A percentile compares a stretch with the other conserved stretches of the same genome.
Evolutionary conservation across 2,888 invertebrate genomes (phyloP).

Genomic region (Tillus elongatus): DNA sequence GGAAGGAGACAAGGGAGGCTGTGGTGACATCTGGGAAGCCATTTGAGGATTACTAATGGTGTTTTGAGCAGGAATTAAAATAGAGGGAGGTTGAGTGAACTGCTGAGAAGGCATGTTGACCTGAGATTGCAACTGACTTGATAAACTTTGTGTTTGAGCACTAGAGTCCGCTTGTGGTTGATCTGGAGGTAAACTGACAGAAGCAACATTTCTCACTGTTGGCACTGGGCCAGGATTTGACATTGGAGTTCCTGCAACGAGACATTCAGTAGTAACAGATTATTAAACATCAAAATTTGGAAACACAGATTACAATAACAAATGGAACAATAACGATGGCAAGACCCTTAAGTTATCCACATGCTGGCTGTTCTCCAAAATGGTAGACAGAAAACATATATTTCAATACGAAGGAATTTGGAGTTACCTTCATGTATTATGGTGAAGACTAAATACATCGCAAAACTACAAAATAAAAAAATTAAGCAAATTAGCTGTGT

Average conservation of each 20-base stretch:
- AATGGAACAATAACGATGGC: too few relatives aligned
- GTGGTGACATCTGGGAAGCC: conserved; percentile 32
- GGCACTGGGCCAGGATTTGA: conserved; percentile 28
- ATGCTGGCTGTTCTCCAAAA: too few relatives aligned
- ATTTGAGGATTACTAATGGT: conserved; percentile 25
- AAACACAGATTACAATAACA: too few relatives aligned
- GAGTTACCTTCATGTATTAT: too few relatives aligned
- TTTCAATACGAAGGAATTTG: too few relatives aligned
- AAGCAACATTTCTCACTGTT: conserved; percentile 27
- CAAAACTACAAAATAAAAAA: too few relatives aligned
- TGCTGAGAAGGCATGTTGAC: conserved; percentile 36
- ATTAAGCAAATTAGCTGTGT: too few relatives aligned
- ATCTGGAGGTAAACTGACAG: conserved; percentile 20
- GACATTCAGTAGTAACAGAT: too few relatives aligned
- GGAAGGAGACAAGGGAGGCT: conserved; percentile 29
- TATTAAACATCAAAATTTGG: too few relatives aligned
- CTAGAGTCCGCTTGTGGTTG: conserved; percentile 20
- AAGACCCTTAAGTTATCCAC: too few relatives aligned
- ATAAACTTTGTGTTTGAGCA: conserved; percentile 33
- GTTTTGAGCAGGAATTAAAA: conserved; percentile 34
- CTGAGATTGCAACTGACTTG: conserved; percentile 35
- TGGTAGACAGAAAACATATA: too few relatives aligned
- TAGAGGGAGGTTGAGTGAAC: conserved; percentile 35
- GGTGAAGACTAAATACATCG: too few relatives aligned
- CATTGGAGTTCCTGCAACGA: conserved; percentile 25